Base-by-base conservation (phyloP, 2,113 vertebrate species). In the Perognathus longimembris region DNA sequence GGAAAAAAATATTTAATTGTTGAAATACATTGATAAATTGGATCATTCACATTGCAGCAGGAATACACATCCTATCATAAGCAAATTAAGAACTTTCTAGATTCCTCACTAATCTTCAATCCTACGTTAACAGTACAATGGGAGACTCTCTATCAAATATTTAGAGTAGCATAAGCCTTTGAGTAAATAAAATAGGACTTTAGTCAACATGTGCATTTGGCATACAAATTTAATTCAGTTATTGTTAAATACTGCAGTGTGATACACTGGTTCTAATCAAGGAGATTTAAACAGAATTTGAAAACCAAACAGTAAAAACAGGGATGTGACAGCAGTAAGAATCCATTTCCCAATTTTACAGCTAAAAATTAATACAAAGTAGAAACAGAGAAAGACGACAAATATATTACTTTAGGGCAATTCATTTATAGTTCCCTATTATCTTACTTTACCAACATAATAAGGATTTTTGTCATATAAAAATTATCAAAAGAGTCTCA, bases 401-500 rank as follows among this genome's bases (percentile, higher is more conserved):
- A 97, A 98, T 97, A 97, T 94, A 97, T 96, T 94, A 97, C 66
- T 97, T 96, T 93, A 92, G 77, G 77, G 82, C 85, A 95, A 93
- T 93, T 97, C 63, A 57, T 96, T 92, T 95, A 95, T 64, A 94
- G 75, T 92, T 95, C 86, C 82, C 93, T 95, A 93, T 77, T 78
- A 91, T 78, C 94, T 66, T 90, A 96, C 92, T 71, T 95, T 97
- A 94, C 93, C 96, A 96, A 94, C 94, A 97, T 95, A 95, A 91
- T 92, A 94, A 90, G 89, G 94, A 66, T 89, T 96, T 61, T 89
- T 92, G 69, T 79, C 94, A 94, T 98, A 98, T 93, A 98, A 98
- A 98, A 98, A 94, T 95, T 97, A 98, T 97, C 97, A 98, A 98
- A 98, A 96, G 88, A 77, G 66, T n/a, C 76, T 97, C 91, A 69